Conservation (phyloP, 2,797 vertebrate species). For the Sebastes oblongus region DNA sequence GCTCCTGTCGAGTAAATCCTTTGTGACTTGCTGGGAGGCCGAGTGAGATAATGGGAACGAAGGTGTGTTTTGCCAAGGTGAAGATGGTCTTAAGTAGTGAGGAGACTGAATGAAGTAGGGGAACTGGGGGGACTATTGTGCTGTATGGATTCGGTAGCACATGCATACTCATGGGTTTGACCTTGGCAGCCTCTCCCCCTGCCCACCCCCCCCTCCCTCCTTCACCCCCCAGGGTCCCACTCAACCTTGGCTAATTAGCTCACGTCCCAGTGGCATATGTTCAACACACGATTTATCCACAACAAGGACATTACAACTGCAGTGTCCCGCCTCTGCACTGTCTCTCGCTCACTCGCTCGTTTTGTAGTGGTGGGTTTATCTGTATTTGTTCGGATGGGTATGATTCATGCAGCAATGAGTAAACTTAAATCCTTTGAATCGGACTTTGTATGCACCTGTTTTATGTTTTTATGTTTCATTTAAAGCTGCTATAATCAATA, state of each 20-base stretch:
- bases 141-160: conserved; percentile 45
- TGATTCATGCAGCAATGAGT: background rate
- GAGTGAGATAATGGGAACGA: conserved; percentile 2
- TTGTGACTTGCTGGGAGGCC: background rate
- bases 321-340: conserved; percentile 43
- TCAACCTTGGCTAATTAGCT: conserved; percentile 81
- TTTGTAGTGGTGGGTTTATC: background rate
- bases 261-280: conserved; percentile 73
- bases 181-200: conserved; percentile 63
- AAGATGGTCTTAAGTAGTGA: background rate
- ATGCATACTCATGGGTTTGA: conserved; percentile 63
- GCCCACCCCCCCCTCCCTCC: background rate
- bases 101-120: conserved; percentile 15
- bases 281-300: conserved; percentile 69
- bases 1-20: conserved; percentile 3
- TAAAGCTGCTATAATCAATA: background rate
- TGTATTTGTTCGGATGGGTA: conserved; percentile 1
- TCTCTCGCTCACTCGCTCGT: conserved; percentile 14
- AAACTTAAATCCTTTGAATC: background rate
- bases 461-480: background rate
- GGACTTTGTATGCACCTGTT: background rate
- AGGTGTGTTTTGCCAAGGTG: background rate
- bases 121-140: conserved; percentile 26
- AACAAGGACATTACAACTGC: conserved; percentile 75
- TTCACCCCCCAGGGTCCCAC: conserved; percentile 48